A percentile compares a stretch with the other conserved stretches of the same genome.
phyloP scores from a whole-genome alignment of 2,797 vertebrate genomes.

The Pelodytes ibericus region DNA sequence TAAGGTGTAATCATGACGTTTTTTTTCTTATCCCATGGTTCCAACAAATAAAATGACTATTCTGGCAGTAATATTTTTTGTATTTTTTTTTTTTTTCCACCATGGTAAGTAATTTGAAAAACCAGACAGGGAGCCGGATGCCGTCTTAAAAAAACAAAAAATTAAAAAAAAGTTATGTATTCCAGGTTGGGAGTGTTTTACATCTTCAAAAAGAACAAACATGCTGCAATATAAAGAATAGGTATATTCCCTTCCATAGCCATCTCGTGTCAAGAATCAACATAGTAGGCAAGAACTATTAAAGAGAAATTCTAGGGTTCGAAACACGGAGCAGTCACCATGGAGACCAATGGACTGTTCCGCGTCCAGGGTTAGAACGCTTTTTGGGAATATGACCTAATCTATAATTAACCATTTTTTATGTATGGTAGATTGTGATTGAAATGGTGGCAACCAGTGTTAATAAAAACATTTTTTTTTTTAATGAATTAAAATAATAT shows the following conservation, averaged over 20 bases:
- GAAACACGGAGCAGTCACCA: too few relatives aligned
- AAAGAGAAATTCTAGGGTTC: too few relatives aligned
- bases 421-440: too few relatives aligned
- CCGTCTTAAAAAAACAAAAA: conserved; percentile 3
- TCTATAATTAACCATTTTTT: too few relatives aligned
- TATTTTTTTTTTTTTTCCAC: conserved; percentile 69
- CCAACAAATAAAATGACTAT: not conserved
- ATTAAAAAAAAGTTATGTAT: not conserved
- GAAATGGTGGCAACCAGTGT: too few relatives aligned
- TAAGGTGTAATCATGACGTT: conserved; percentile 20
- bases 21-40: not conserved
- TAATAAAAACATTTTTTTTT: not conserved
- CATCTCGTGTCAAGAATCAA: too few relatives aligned
- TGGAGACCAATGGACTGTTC: too few relatives aligned
- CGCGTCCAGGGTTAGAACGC: too few relatives aligned
- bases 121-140: conserved; percentile 75
- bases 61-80: conserved; percentile 32
- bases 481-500: not conserved
- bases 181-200: not conserved
- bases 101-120: conserved; percentile 60
- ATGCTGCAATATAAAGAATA: not conserved
- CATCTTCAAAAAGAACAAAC: not conserved
- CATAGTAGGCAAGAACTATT: too few relatives aligned
- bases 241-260: too few relatives aligned
- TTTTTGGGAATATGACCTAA: too few relatives aligned